Base-by-base conservation (phyloP, 2,888 invertebrate genomes). In the Andrena praecox region DNA sequence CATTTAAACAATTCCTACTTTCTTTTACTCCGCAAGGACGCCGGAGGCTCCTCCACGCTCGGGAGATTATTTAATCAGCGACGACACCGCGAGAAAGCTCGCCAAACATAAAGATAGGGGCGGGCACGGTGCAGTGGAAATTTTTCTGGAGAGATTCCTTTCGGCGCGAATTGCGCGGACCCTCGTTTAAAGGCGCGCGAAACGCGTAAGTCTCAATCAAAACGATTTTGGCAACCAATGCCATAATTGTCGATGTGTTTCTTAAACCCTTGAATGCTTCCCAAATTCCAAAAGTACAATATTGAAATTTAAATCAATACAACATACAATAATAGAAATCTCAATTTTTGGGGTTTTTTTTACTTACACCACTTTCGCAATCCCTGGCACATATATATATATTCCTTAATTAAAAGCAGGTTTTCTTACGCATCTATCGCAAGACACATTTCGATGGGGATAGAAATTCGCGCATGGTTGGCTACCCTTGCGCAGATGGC, bases 21-120 rank as follows among this genome's bases (percentile, higher is more conserved):
- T 87, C 85, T 76, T 81, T 80, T 83, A 62, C 59, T 77, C 42
- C 66, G 60, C 59, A 31, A 48, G 20, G 59, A 33, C 29, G 29
- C 29, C 52, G 48, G 12, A 50, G 50, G 6, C 50, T n/a, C 66
- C 56, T 75, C 72, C 27, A 24, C 50, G 66, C 27, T n/a, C 12
- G 6, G 35, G 2, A 1, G 33, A 66, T 29, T 12, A 24, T 78
- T 68, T 31, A 33, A 62, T 64, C 48, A 50, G 24, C 29, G 48
- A 35, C 27, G 24, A 3, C 10, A 31, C 12, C n/a, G 48, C 76
- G 86, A 68, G 86, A 87, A 87, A 86, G 87, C 79, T 64, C 12
- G 29, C 35, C 56, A 33, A 42, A 48, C n/a, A 64, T 24, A 52
- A 60, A 79, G 79, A 63, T 78, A 73, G 60, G 73, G 77, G 72